phyloP scores from a whole-genome alignment of 1,140 invertebrate genomes.

The Leptestheria dahalacensis region DNA sequence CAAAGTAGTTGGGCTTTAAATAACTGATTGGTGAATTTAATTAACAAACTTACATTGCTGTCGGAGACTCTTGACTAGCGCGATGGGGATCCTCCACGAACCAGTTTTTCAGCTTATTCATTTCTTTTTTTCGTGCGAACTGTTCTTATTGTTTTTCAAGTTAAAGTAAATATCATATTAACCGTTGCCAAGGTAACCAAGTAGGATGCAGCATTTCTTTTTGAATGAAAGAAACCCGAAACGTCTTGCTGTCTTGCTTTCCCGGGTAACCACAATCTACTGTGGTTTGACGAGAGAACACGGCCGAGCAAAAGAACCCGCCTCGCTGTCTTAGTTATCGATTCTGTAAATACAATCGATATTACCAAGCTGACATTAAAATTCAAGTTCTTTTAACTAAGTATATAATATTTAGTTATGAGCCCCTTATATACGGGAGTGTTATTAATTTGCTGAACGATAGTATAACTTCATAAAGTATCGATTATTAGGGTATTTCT shows the following conservation, averaged over 20 bases:
- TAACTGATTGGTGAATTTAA: background rate
- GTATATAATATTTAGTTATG: too few relatives aligned
- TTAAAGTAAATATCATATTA: background rate
- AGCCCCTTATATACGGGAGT: too few relatives aligned
- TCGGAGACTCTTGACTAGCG: background rate
- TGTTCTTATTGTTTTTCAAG: background rate
- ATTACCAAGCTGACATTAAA: background rate
- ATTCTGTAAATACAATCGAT: background rate
- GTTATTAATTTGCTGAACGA: too few relatives aligned
- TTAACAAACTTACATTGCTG: background rate
- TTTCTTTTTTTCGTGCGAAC: background rate
- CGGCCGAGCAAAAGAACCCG: background rate
- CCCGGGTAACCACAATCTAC: background rate
- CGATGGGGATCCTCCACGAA: background rate
- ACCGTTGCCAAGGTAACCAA: too few relatives aligned
- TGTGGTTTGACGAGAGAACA: background rate
- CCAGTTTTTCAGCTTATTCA: background rate
- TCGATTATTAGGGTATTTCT: too few relatives aligned
- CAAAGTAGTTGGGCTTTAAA: too few relatives aligned
- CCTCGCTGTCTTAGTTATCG: background rate
- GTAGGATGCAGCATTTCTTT: too few relatives aligned
- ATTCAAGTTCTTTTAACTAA: too few relatives aligned
- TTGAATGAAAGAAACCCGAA: background rate
- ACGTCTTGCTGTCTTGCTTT: too few relatives aligned
- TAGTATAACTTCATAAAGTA: too few relatives aligned